A percentile compares a stretch with the other conserved stretches of the same genome.
Evolutionary conservation across 2,888 invertebrate genomes (phyloP).

Genomic region (Hecatera dysodea): DNA sequence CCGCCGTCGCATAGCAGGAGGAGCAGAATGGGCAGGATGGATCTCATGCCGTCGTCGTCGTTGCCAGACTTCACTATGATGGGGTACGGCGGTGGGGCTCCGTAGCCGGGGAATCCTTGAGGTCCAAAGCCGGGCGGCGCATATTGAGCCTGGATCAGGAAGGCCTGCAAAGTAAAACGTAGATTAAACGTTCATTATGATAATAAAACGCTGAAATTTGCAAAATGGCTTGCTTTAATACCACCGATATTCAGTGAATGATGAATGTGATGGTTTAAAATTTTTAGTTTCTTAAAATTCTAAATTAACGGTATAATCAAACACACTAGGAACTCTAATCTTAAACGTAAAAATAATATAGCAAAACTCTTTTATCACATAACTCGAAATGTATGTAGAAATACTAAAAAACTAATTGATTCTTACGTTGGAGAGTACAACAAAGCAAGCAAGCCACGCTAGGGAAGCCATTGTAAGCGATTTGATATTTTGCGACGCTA

Average conservation of each 20-base stretch:
- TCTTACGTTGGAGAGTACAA: conserved; percentile 77
- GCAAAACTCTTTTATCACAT: not conserved
- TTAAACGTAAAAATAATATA: not conserved
- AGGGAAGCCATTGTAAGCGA: conserved; percentile 72
- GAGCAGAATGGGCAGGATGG: conserved; percentile 75
- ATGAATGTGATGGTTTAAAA: not conserved
- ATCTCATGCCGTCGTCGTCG: conserved; percentile 71
- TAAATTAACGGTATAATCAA: not conserved
- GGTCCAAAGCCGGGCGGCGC: conserved; percentile 58
- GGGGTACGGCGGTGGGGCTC: conserved; percentile 69
- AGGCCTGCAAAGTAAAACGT: conserved; percentile 63
- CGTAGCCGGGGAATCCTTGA: conserved; percentile 65
- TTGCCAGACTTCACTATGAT: conserved; percentile 72
- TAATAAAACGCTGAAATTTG: too few species aligned
- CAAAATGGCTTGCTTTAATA: not conserved
- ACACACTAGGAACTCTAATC: not conserved
- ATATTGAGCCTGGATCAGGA: conserved; percentile 73
- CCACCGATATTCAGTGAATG: not conserved
- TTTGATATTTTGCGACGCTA: conserved; percentile 53
- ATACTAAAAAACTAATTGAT: conserved; percentile 1
- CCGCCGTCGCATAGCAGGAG: conserved; percentile 73
- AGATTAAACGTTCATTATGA: too few species aligned
- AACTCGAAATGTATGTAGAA: not conserved
- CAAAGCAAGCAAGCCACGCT: conserved; percentile 71
- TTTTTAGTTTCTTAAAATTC: too few species aligned